Percentiles rank a stretch among this genome's conserved stretches.
These are phyloP conservation scores for Trachythela sp. DNA, from an alignment of 64 coral and sea anemone genomes.

Conservation along the genomic window DNA sequence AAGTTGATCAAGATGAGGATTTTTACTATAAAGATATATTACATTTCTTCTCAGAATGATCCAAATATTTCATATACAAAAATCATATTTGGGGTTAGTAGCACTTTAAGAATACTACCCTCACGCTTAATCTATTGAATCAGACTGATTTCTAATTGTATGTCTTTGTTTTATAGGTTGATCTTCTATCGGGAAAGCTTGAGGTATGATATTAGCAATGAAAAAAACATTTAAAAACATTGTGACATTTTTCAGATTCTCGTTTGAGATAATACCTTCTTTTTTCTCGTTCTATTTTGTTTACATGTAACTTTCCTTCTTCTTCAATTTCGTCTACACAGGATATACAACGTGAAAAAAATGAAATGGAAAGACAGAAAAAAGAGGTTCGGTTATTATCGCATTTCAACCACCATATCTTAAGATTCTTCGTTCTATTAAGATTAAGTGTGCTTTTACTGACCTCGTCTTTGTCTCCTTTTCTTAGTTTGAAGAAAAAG, in stretches of 20 bases:
- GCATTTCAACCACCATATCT: too few relatives aligned
- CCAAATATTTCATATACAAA: too few relatives aligned
- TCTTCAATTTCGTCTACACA: neutral
- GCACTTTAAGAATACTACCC: too few relatives aligned
- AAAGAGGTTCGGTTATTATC: conserved; percentile 46
- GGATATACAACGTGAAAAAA: conserved; percentile 45
- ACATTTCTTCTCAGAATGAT: too few relatives aligned
- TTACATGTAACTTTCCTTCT: neutral
- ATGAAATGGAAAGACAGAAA: conserved; percentile 40
- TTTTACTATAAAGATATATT: too few relatives aligned
- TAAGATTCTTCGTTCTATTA: too few relatives aligned
- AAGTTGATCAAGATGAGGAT: too few relatives aligned
- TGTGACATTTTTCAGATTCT: neutral
- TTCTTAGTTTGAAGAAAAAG: conserved; percentile 60
- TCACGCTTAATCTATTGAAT: too few relatives aligned
- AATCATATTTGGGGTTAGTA: too few relatives aligned
- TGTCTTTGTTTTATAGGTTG: conserved; percentile 56
- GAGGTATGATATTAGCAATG: conserved; percentile 41
- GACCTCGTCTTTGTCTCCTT: neutral
- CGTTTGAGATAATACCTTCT: neutral
- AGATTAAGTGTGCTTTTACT: neutral
- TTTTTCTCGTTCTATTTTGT: too few relatives aligned
- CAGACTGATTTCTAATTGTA: neutral
- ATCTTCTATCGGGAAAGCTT: conserved; percentile 80
- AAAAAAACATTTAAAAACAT: neutral